Evolutionary conservation across 1,140 invertebrate species (phyloP), one percentile per base, ranked within the genome.

Genomic region (Drosophila leontia): DNA sequence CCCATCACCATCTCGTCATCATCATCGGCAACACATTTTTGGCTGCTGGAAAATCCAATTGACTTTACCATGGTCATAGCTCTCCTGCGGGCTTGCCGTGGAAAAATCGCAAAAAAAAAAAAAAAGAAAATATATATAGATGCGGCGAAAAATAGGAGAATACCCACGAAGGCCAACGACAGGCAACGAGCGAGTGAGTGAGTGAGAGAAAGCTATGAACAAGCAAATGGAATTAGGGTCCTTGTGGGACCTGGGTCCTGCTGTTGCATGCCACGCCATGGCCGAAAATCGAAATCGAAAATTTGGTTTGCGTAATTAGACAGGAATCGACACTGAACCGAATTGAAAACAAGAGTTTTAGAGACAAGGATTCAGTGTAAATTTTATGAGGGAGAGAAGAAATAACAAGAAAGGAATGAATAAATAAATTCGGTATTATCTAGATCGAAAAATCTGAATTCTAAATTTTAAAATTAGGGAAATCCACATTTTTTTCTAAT

Each of bases 281-380:
- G 51, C 47, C 45, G 26, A 45, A 87, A 87, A 56, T 39, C 35
- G 51, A 55, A 55, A 39, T 55, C 35, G 35, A 56, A 56, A 26
- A 83, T 83, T 68, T 57, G 68, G 77, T 69, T 82, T 87, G 71
- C 77, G 67, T 70, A 87, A 88, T 88, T 88, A 83, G 56, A 78
- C 68, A 50, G 45, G 55, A 32, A 47, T n/a, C 19, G 29, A 29
- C 41, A 35, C 19, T 12, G n/a, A 58, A 68, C 13, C 23, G 23
- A n/a, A 42, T 42, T 9, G 8, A 23, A 48, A 9, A 7, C 44
- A 17, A 32, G 5, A 17, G 17, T 32, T 51, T 5, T 29, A 50
- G 4, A 50, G 47, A 1, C 15, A 41, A n/a, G 1, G 15, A 29
- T 29, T 29, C 26, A 29, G 26, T 29, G 26, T 29, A 7, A 29